Evolutionary conservation across 2,888 invertebrate genomes (phyloP).

Genomic region (Reticulitermes lucifugus): DNA sequence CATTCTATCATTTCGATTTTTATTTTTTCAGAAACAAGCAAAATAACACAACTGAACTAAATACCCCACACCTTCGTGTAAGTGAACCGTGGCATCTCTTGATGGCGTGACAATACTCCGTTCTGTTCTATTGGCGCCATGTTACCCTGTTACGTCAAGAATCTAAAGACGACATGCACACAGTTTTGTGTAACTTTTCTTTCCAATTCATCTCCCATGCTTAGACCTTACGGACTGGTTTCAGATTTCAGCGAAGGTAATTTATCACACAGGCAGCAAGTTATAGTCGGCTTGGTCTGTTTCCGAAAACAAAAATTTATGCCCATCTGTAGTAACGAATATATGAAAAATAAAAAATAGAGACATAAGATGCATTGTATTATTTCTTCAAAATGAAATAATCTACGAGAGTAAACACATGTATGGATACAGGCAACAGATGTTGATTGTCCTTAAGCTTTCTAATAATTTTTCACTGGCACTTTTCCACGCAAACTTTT

Average conservation of each 20-base stretch:
- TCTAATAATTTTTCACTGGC: neutral
- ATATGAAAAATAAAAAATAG: conserved; percentile 4
- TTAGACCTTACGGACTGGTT: neutral
- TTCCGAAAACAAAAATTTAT: neutral
- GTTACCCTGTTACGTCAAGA: neutral
- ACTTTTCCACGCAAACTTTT: too few relatives aligned
- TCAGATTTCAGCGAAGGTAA: neutral
- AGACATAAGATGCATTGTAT: conserved; percentile 12
- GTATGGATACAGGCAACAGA: neutral
- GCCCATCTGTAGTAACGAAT: neutral
- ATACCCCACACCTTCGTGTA: too few relatives aligned
- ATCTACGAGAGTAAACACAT: neutral
- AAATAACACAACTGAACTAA: too few relatives aligned
- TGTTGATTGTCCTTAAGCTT: neutral
- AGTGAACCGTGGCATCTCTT: too few relatives aligned
- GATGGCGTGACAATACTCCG: too few relatives aligned
- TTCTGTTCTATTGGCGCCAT: neutral
- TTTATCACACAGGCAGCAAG: neutral
- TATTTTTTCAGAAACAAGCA: too few relatives aligned
- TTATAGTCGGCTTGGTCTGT: neutral
- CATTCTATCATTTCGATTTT: too few relatives aligned
- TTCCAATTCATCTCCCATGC: neutral
- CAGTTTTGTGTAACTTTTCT: neutral
- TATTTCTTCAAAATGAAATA: conserved; percentile 7
- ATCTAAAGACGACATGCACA: neutral